Evolutionary conservation across 2,113 vertebrate species (phyloP).

Genomic region (Euleptes europaea): DNA sequence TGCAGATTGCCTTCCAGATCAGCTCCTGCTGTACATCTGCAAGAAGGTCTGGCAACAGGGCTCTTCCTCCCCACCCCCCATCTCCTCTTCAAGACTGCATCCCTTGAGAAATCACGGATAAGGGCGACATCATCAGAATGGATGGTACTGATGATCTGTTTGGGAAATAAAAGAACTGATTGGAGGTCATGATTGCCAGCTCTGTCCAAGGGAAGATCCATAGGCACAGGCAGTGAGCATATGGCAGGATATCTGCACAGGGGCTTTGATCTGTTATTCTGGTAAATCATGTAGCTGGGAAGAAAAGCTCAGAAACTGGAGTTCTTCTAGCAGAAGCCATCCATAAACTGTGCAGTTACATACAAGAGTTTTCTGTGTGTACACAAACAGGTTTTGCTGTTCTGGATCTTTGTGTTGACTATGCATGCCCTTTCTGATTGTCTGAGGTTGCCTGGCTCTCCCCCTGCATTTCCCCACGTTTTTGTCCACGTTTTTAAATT

Average conservation of each 20-base stretch:
- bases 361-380: background rate
- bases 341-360: background rate
- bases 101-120: background rate
- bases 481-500: no score
- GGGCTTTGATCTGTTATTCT: background rate
- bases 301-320: background rate
- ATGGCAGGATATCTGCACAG: background rate
- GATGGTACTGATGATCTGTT: background rate
- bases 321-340: background rate
- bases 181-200: background rate
- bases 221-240: background rate
- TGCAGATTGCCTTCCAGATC: background rate
- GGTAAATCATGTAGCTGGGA: background rate
- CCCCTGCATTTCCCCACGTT: no score
- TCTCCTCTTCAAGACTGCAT: background rate
- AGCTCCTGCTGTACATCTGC: background rate
- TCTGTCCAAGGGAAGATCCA: background rate
- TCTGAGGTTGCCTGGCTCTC: no score
- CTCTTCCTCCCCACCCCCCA: no score
- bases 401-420: no score
- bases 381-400: background rate
- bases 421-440: no score
- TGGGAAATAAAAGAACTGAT: background rate
- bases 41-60: background rate
- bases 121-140: background rate